Evolutionary conservation across 2,888 invertebrate species (phyloP), one percentile per base, ranked within the genome.

Genomic region (Netelia melanura): DNA sequence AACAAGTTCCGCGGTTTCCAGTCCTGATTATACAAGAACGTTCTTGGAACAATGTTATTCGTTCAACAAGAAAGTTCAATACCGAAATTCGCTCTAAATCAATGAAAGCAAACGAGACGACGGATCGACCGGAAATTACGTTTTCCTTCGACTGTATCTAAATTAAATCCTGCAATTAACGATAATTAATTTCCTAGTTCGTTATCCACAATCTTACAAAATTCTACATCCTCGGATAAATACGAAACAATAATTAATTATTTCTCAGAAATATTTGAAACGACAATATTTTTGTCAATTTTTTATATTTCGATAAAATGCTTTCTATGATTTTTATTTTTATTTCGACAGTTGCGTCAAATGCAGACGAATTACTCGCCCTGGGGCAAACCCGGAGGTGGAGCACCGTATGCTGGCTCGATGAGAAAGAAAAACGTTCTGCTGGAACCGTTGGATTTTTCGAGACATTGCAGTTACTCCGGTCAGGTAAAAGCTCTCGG

Each of bases 371-470:
- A 95, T 87, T 97, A 97, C 92, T 96, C 96, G 94, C 97, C 97
- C 8, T 97, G 97, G 97, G 97, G 97, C 3, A 95, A 96, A 82
- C 96, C 96, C 10, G 97, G 97, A 2, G 96, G 96, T 68, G 97
- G 97, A 38, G 97, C 97, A 23, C 97, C 97, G 65, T 72, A 72
- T 54, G 82, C 61, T 10, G 77, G 71, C 23, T 95, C 96, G 82
- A 93, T 96, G 48, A 95, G 97, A 23, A 96, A 96, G 90, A 95
- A 96, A 89, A 96, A 97, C 90, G 95, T 97, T 43, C 95, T 96
- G 65, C 94, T 96, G 83, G 95, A 96, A 71, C 97, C 96, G 80
- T 94, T 87, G 78, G 88, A 88, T 70, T 85, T 85, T 25, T 71
- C 75, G 43, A 85, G 80, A 79, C 86, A 78, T 84, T 81, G 77